Evolutionary conservation across 1,140 invertebrate genomes (phyloP), one percentile per base, ranked within the genome.

Genomic region (Macrosteles quadrilineatus): DNA sequence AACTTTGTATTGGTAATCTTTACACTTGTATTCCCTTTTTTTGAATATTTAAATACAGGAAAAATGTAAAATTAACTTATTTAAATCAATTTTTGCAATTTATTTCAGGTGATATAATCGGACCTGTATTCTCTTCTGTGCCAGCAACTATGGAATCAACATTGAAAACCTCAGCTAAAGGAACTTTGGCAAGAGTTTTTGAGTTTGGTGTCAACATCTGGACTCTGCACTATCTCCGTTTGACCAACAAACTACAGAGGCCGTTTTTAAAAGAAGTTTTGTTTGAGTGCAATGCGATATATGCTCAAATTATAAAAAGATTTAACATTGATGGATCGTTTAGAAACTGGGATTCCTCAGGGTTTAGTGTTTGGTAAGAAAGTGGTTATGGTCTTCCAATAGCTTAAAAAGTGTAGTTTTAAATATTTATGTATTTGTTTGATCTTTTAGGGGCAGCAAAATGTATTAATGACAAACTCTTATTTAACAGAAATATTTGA

Each of bases 171-270:
- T 69, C 76, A 11, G 73, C 79, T 0, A 78, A 80, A 73, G 81
- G 81, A 12, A 80, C 81, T 1, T 85, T 87, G 71, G 81, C 83
- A 69, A 80, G 80, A 63, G 76, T 86, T 43, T 89, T 87, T 76
- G 87, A 87, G 76, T 85, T 89, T 71, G 85, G 82, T 1, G 82
- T 82, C 64, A 88, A 86, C 75, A 74, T 88, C 1, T 83, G 84
- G 75, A 85, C 82, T 2, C 77, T 89, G 11, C 82, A 83, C 73
- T 89, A 88, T 75, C 80, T 87, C 47, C 80, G 86, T 36, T 76
- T 84, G 1, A 87, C 86, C 1, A 86, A 86, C 74, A 85, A 87
- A 72, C 74, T 88, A 23, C 76, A 77, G 11, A 74, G 77, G 25
- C 71, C 80, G 0, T 70, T 77, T 29, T 76, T 75, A 32, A 75